Percentiles rank a stretch among this genome's conserved stretches.
Conservation (phyloP, 2,113 vertebrate species). For the Lycaon pictus region DNA sequence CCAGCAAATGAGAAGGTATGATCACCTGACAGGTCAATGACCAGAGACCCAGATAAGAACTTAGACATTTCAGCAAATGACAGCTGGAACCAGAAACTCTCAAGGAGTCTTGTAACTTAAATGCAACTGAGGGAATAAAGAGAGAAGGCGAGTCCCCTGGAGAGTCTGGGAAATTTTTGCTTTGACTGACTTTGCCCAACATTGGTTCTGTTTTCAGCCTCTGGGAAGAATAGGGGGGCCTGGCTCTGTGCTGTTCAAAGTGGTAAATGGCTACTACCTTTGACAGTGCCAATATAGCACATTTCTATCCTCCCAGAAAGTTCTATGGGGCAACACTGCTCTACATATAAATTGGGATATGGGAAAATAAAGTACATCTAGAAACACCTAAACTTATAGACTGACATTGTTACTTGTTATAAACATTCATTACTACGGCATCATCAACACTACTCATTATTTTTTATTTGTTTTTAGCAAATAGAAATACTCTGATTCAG, state of each 20-base stretch:
- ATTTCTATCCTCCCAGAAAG: background rate
- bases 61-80: background rate
- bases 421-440: background rate
- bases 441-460: background rate
- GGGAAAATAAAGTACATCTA: background rate
- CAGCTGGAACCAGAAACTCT: background rate
- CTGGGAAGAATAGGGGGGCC: background rate
- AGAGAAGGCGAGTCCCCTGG: background rate
- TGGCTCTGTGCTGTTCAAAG: background rate
- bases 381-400: background rate
- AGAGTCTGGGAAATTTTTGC: background rate
- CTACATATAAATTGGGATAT: background rate
- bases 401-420: background rate
- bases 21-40: background rate
- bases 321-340: background rate
- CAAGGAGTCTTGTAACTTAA: background rate
- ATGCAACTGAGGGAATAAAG: background rate
- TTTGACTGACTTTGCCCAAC: background rate
- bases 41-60: background rate
- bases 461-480: slow-evolving; percentile 7
- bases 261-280: background rate
- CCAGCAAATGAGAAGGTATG: background rate
- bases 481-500: background rate
- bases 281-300: background rate
- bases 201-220: background rate